Base-by-base conservation (phyloP, 2,797 vertebrate species). In the Bryconaethiops microstoma region DNA sequence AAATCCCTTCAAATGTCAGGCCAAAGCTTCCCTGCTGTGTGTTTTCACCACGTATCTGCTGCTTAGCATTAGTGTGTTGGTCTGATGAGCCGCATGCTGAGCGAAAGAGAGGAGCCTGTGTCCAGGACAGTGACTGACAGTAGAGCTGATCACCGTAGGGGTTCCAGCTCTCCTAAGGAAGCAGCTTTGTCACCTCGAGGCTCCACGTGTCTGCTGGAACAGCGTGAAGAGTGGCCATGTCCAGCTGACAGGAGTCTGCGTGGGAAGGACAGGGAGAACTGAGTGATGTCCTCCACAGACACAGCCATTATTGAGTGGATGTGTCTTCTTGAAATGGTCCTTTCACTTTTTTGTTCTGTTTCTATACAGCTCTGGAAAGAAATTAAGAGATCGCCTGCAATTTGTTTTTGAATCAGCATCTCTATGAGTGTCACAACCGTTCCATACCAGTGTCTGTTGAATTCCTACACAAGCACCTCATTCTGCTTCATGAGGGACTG, bases 41-140 rank as follows among this genome's bases (percentile, higher is more conserved):
- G 76, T 35, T 70, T 55, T 48, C 29, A 25, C 39, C 60, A 10
- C 59, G 54, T 60, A 54, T 59, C 45, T 29, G 40, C 25, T 17
- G 40, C 54, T 25, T 21, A 29, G 40, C 42, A 52, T 69, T 69
- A 40, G 42, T 40, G 50, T 68, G 50, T 55, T 39, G 55, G 14
- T n/a, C 52, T 77, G 64, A 77, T 77, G 64, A 69, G 21, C 64
- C 23, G 55, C 64, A 54, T 69, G 76, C 76, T 77, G 50, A 6
- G 52, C 42, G 65, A 59, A 59, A 10, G 57, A 29, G 40, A 69
- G 52, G 55, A 59, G 65, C 8, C 9, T 10, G n/a, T n/a, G n/a
- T n/a, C n/a, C n/a, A 42, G 35, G 54, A 70, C 35, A 63, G 55
- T 68, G 19, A 77, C 64, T 78, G 70, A 78, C 70, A 68, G 76